Evolutionary conservation across 2,797 vertebrate species (phyloP).

Genomic region (Odontamblyopus rebecca): DNA sequence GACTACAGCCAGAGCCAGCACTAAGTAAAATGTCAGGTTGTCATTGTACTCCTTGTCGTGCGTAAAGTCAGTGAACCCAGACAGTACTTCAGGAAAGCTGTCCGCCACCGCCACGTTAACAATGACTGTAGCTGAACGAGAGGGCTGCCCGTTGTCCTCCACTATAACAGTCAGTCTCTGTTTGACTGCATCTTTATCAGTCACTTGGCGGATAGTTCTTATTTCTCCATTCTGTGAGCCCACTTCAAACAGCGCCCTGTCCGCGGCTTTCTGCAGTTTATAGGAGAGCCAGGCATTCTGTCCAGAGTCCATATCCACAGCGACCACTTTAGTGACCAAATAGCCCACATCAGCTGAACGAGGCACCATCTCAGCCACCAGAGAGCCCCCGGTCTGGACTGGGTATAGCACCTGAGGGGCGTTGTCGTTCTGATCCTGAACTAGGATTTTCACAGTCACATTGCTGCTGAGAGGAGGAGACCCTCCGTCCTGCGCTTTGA

Average conservation of each 20-base stretch:
- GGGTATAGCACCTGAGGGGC: slow-evolving; percentile 53
- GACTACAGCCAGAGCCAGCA: slow-evolving; percentile 13
- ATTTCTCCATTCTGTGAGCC: slow-evolving; percentile 75
- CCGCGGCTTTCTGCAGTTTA: slow-evolving; percentile 74
- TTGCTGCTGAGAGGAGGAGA: slow-evolving; percentile 38
- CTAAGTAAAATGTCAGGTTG: slow-evolving; percentile 20
- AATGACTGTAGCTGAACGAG: slow-evolving; percentile 64
- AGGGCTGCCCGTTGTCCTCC: slow-evolving; percentile 72
- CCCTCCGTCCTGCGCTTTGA: slow-evolving; percentile 65
- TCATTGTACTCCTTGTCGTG: slow-evolving; percentile 18
- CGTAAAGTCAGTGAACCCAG: slow-evolving; percentile 27
- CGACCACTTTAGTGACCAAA: slow-evolving; percentile 78
- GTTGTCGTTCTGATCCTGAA: slow-evolving; percentile 60
- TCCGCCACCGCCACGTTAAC: slow-evolving; percentile 65
- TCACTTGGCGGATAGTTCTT: slow-evolving; percentile 57
- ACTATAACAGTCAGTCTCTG: slow-evolving; percentile 42
- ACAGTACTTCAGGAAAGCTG: slow-evolving; percentile 64
- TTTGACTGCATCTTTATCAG: slow-evolving; percentile 59
- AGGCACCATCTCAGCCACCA: slow-evolving; percentile 74
- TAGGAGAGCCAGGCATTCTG: slow-evolving; percentile 78
- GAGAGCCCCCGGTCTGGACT: slow-evolving; percentile 59
- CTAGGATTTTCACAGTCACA: slow-evolving; percentile 43
- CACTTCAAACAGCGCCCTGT: slow-evolving; percentile 76
- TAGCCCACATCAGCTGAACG: slow-evolving; percentile 77
- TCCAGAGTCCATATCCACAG: slow-evolving; percentile 67